Evolutionary conservation across 2,888 invertebrate species (phyloP).

Genomic region (Rhagonycha fulva): DNA sequence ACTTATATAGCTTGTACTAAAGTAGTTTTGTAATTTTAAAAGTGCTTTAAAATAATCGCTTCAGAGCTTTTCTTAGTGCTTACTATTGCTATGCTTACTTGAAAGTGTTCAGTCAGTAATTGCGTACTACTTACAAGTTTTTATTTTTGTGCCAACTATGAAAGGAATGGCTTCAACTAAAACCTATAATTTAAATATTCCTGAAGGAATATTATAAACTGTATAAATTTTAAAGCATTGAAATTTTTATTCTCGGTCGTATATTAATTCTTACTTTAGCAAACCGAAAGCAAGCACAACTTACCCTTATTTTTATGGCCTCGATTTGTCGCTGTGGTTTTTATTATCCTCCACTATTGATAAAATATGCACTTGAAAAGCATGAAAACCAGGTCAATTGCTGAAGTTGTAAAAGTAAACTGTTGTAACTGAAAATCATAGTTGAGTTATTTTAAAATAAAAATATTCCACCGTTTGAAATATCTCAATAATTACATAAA

Average conservation of each 20-base stretch:
- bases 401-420: neutral
- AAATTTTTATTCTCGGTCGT: neutral
- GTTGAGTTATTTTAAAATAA: neutral
- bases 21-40: neutral
- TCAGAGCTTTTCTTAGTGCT: neutral
- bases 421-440: neutral
- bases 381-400: neutral
- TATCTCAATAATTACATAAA: no score
- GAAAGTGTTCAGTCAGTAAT: neutral
- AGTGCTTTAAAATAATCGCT: neutral
- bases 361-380: neutral
- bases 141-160: neutral
- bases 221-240: neutral
- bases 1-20: neutral
- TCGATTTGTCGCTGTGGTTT: conserved; percentile 1
- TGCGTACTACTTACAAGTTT: neutral
- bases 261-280: neutral
- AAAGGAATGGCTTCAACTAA: neutral
- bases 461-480: neutral
- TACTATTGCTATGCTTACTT: neutral
- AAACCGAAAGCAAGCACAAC: neutral
- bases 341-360: neutral
- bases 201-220: neutral
- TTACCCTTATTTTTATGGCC: neutral
- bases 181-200: neutral